Evolutionary conservation across 2,797 vertebrate genomes (phyloP).

Genomic region (Dipus sagitta): DNA sequence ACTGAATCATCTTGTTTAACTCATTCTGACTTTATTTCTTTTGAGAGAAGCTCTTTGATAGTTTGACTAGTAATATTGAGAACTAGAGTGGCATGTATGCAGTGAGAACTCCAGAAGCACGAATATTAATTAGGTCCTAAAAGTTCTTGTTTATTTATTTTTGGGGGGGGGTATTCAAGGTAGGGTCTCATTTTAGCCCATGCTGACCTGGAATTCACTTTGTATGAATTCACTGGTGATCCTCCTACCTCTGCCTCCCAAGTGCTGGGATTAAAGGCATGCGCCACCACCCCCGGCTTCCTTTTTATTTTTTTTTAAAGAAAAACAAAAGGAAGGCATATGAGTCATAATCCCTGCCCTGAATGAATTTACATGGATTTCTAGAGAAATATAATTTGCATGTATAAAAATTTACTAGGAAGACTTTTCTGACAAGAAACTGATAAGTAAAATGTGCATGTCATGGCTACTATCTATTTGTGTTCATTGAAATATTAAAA

Average conservation of each 20-base stretch:
- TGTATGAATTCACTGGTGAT: too few species aligned
- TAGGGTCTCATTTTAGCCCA: too few species aligned
- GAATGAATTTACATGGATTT: neutral
- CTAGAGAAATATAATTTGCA: neutral
- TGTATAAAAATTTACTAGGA: neutral
- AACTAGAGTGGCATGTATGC: neutral
- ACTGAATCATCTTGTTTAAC: slow-evolving; percentile 47
- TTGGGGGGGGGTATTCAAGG: neutral
- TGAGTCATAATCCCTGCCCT: neutral
- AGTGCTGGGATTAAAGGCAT: too few species aligned
- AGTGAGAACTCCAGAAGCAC: slow-evolving; percentile 36
- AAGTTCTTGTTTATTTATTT: slow-evolving; percentile 27
- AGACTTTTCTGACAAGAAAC: neutral
- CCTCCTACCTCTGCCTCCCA: too few species aligned
- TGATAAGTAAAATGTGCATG: neutral
- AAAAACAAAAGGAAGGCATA: neutral
- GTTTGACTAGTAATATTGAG: slow-evolving; percentile 41
- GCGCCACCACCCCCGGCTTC: too few species aligned
- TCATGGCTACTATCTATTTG: neutral
- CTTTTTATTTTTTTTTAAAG: neutral
- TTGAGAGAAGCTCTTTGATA: slow-evolving; percentile 41
- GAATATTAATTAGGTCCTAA: slow-evolving; percentile 47
- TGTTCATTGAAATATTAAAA: neutral
- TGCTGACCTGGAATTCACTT: too few species aligned
- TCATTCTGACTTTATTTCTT: slow-evolving; percentile 25